A percentile compares a stretch with the other conserved stretches of the same genome.
Conservation (phyloP, 1,140 invertebrate species). For the Caenorhabditis brenneri region DNA sequence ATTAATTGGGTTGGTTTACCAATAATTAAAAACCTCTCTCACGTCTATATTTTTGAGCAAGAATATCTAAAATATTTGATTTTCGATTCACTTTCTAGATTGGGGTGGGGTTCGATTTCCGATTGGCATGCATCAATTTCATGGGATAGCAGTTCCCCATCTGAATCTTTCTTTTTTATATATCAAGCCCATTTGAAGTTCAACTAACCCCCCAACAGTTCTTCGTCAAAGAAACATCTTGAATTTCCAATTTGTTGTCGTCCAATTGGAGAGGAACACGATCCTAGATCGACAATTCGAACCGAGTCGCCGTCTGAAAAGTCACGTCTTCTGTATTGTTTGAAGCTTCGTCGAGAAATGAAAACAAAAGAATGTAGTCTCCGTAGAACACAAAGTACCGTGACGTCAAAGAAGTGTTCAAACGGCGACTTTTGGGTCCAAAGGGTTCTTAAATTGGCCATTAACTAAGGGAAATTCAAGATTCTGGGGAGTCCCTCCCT, state of each 20-base stretch:
- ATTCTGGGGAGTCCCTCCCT: neutral
- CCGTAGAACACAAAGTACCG: neutral
- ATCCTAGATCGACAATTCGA: slow-evolving; percentile 18
- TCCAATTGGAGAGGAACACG: slow-evolving; percentile 12
- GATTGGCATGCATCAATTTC: slow-evolving; percentile 72
- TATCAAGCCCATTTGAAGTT: neutral
- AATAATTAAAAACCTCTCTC: too few species aligned
- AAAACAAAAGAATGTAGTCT: neutral
- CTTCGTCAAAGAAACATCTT: slow-evolving; percentile 13
- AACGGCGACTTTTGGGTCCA: neutral
- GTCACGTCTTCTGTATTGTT: neutral
- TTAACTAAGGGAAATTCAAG: neutral
- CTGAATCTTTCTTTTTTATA: neutral
- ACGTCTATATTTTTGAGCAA: slow-evolving; percentile 24
- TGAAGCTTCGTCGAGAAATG: neutral
- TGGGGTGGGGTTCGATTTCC: slow-evolving; percentile 66
- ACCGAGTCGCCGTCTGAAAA: slow-evolving; percentile 25
- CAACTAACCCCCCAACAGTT: slow-evolving; percentile 24
- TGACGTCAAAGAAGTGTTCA: neutral
- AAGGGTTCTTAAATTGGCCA: neutral
- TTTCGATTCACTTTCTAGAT: slow-evolving; percentile 60
- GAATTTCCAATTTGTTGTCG: slow-evolving; percentile 25
- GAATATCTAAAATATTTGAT: slow-evolving; percentile 43
- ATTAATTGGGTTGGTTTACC: too few species aligned
- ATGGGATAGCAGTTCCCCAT: slow-evolving; percentile 58